Base-by-base conservation (phyloP, 2,113 vertebrate genomes). In the Anser brachyrhynchus region DNA sequence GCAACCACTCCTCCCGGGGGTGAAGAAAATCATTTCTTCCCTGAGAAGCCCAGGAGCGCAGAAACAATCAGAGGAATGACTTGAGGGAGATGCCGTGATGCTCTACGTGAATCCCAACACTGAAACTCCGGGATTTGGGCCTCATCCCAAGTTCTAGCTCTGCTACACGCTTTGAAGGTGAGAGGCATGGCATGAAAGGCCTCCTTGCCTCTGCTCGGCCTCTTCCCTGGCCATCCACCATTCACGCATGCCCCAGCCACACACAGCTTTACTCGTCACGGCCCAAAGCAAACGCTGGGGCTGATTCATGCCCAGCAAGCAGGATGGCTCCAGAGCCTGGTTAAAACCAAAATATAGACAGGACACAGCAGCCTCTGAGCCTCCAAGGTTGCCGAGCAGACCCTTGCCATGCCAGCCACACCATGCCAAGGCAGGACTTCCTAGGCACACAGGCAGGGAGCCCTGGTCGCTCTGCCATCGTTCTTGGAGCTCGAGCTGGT, bases 331-430 rank as follows among this genome's bases (percentile, higher is more conserved):
- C 84, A 95, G 90, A 87, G 67, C 58, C 65, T 29, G 61, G n/a
- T 84, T 86, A 75, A 80, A 71, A 90, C 85, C 67, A 83, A 93
- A 86, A 92, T 61, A 92, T 64, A 90, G 61, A 59, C 62, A 78
- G 66, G 84, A 77, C 19, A 17, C 70, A 52, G 61, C 86, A 93
- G 80, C 57, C 72, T 69, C 64, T 2, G 8, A 89, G 62, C 46
- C 37, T 67, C 76, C 14, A 1, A 4, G 39, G 52, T n/a, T 84
- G 61, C 94, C 77, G 93, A 72, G 76, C 5, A 3, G 65, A 59
- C 76, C 69, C 74, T 84, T 80, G 44, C 72, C 65, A 5, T 15
- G 17, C 64, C 20, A 71, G 57, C 86, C 77, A 64, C 54, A 15
- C 1, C 17, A 85, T 87, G 64, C 37, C 5, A 1, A 16, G 4